Evolutionary conservation across 2,113 vertebrate genomes (phyloP).

Genomic region (Silurus meridionalis): DNA sequence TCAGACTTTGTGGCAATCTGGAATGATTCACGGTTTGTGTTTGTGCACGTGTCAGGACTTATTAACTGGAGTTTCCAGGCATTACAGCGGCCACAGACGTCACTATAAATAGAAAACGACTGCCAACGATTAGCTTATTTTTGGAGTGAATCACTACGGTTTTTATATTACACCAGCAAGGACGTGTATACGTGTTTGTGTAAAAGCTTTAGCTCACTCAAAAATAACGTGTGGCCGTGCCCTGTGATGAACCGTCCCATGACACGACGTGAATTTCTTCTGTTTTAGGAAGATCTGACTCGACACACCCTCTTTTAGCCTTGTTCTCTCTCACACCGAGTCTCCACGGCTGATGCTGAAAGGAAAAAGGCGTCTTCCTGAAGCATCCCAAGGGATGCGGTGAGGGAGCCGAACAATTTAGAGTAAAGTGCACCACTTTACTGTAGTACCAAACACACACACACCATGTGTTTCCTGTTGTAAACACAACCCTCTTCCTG

Average conservation of each 20-base stretch:
- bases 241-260: background rate
- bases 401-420: constrained; percentile 32
- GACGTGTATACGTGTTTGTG: background rate
- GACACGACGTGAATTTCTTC: constrained; percentile 10
- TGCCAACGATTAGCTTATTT: background rate
- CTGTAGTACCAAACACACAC: background rate
- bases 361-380: constrained; percentile 43
- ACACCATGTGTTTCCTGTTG: constrained; percentile 30
- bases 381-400: constrained; percentile 38
- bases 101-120: constrained; percentile 17
- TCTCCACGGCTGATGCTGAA: background rate
- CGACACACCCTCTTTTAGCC: background rate
- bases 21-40: constrained; percentile 10
- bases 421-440: constrained; percentile 12
- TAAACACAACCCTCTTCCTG: constrained; percentile 46
- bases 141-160: background rate
- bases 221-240: background rate
- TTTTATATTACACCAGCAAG: background rate
- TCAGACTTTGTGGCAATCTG: background rate
- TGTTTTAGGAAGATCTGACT: constrained; percentile 13
- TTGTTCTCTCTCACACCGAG: background rate
- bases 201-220: background rate
- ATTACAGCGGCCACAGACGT: constrained; percentile 16
- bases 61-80: background rate
- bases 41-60: background rate